These are phyloP conservation scores for Metallyticus violacea DNA, from an alignment of 2,888 invertebrate genomes.

Conservation along the genomic window DNA sequence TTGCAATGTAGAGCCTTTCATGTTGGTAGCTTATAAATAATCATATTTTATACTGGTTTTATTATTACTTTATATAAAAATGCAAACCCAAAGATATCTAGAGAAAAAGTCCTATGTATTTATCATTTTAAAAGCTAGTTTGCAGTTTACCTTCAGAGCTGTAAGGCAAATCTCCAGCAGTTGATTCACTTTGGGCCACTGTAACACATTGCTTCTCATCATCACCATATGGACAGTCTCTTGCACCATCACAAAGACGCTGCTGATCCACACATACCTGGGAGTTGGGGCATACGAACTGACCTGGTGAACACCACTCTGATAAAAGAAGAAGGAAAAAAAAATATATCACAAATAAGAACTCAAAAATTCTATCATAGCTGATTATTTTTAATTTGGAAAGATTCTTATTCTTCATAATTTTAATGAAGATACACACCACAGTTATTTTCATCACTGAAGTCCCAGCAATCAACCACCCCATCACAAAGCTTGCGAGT, in stretches of 20 bases:
- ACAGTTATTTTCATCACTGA: constrained; percentile 72
- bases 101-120: no score
- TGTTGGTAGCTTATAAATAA: no score
- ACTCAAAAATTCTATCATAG: no score
- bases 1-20: no score
- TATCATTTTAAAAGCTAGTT: no score
- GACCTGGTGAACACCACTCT: constrained; percentile 72
- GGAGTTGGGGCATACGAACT: constrained; percentile 73
- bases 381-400: no score
- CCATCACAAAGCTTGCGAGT: constrained; percentile 76
- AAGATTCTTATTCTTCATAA: no score
- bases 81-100: no score
- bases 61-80: no score
- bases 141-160: constrained; percentile 55
- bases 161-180: constrained; percentile 59
- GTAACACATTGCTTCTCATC: constrained; percentile 75
- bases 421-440: constrained; percentile 50
- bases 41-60: no score
- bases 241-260: constrained; percentile 67
- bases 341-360: no score
- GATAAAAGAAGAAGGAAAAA: constrained; percentile 40
- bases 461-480: constrained; percentile 76
- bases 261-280: constrained; percentile 63
- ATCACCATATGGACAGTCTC: constrained; percentile 70
- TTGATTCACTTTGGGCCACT: constrained; percentile 55